These are phyloP conservation scores for Notiomystis cincta DNA, from an alignment of 2,113 vertebrate species.

Conservation along the genomic window DNA sequence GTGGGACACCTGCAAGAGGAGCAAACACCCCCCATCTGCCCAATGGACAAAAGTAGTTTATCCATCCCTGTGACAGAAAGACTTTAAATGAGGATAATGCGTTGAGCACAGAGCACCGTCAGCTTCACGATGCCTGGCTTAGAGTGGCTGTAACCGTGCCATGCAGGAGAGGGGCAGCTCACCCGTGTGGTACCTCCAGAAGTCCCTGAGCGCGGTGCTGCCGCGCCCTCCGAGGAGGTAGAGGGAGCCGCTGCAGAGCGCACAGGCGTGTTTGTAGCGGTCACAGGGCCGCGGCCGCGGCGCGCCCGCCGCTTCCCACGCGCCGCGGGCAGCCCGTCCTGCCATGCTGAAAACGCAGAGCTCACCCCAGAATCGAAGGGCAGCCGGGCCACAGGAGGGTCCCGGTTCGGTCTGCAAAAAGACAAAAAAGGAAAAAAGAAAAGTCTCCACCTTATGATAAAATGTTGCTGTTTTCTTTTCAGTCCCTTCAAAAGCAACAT, in stretches of 20 bases:
- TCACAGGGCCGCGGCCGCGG: conserved; percentile 70
- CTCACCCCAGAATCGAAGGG: neutral
- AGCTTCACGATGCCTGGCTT: rapidly evolving
- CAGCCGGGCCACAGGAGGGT: neutral
- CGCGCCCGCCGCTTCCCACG: conserved; percentile 59
- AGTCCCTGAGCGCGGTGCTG: conserved; percentile 72
- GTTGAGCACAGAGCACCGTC: neutral
- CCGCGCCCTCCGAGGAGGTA: conserved; percentile 82
- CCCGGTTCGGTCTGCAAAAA: neutral
- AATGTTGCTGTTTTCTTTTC: neutral
- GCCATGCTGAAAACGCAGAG: neutral
- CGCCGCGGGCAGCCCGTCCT: neutral
- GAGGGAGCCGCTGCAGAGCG: conserved; percentile 64
- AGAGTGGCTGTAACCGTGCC: neutral
- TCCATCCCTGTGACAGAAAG: neutral
- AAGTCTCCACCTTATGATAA: neutral
- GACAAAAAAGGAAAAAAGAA: neutral
- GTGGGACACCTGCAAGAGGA: neutral
- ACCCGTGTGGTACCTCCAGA: conserved; percentile 85
- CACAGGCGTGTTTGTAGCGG: conserved; percentile 82
- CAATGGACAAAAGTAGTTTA: neutral
- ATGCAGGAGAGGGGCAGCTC: neutral
- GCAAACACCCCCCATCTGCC: neutral
- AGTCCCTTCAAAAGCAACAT: neutral
- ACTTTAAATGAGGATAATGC: neutral